These are phyloP conservation scores for Enteromius radiatus DNA, from an alignment of 2,797 vertebrate species.

Conservation along the genomic window DNA sequence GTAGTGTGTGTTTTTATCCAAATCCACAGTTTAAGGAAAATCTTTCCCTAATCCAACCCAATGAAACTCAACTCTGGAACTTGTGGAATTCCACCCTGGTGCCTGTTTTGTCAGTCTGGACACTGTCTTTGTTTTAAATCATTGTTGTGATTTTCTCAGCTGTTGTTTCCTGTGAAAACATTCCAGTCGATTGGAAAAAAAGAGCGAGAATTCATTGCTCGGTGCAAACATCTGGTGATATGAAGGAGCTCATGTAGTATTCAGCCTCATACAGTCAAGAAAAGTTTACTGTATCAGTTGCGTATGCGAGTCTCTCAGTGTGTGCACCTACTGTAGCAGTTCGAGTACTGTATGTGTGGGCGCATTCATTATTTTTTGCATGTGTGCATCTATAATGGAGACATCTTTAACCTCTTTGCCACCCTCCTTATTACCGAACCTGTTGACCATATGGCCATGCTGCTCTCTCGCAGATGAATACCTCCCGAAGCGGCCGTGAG, in stretches of 20 bases:
- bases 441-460: constrained; percentile 49
- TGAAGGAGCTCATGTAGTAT: constrained; percentile 70
- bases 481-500: constrained; percentile 69
- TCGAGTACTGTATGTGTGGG: constrained; percentile 15
- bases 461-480: constrained; percentile 68
- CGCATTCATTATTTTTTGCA: constrained; percentile 28
- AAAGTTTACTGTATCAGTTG: constrained; percentile 41
- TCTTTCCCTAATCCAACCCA: constrained; percentile 63
- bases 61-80: constrained; percentile 62
- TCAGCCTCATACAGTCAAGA: constrained; percentile 72
- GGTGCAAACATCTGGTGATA: constrained; percentile 75
- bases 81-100: constrained; percentile 75
- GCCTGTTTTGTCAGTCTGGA: constrained; percentile 72
- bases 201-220: constrained; percentile 56
- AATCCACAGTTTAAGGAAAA: constrained; percentile 69
- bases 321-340: neutral
- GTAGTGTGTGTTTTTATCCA: constrained; percentile 55
- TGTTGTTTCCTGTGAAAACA: constrained; percentile 86
- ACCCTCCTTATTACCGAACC: constrained; percentile 19
- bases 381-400: constrained; percentile 21
- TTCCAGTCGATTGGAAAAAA: constrained; percentile 73
- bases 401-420: constrained; percentile 31
- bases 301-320: neutral
- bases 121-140: constrained; percentile 73
- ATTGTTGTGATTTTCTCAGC: constrained; percentile 79